Conservation (phyloP, 2,888 invertebrate species). For the Lacanobia oleracea region DNA sequence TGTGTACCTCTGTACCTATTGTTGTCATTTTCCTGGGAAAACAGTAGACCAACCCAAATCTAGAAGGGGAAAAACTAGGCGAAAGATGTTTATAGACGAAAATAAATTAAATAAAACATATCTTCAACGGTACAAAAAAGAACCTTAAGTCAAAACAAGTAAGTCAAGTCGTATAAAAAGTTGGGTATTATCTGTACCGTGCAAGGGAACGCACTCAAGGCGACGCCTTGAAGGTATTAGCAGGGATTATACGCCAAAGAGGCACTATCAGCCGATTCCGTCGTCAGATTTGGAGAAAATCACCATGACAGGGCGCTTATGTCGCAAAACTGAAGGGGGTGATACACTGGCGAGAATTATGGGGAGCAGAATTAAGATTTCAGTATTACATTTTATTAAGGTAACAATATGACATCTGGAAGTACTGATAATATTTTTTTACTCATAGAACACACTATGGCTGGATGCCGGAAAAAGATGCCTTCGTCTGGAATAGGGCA, state of each 20-base stretch:
- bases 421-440: no score
- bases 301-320: conserved; percentile 62
- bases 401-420: no score
- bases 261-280: conserved; percentile 60
- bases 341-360: background rate
- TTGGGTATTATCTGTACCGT: conserved; percentile 64
- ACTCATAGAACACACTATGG: no score
- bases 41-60: no score
- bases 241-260: conserved; percentile 62
- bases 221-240: conserved; percentile 56
- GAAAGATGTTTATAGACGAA: background rate
- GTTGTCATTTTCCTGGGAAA: no score
- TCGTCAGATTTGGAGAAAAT: conserved; percentile 65
- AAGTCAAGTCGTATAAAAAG: conserved; percentile 39
- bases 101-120: background rate
- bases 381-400: no score
- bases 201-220: conserved; percentile 60
- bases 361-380: background rate
- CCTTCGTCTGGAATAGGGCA: no score
- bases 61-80: no score
- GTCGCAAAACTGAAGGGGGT: conserved; percentile 17
- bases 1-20: no score
- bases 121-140: conserved; percentile 3
- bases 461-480: no score
- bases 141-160: conserved; percentile 14